Evolutionary conservation across 2,113 vertebrate genomes (phyloP).

Genomic region (Labrus mixtus): DNA sequence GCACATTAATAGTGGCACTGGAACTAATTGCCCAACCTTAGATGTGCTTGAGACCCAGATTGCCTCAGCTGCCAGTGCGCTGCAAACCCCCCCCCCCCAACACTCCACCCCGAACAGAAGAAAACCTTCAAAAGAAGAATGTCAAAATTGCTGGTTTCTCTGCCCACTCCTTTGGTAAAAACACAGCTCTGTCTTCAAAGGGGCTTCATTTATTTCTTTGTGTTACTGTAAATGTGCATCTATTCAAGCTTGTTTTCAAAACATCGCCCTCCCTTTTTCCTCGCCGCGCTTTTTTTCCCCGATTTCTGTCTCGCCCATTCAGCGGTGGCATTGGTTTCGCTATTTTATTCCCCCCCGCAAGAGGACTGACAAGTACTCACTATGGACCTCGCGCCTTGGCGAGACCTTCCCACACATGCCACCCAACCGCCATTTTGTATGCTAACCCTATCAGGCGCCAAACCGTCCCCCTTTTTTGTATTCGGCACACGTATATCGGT

Average conservation of each 20-base stretch:
- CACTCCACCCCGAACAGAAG: slow-evolving; percentile 71
- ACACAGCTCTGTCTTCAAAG: slow-evolving; percentile 55
- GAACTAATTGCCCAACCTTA: slow-evolving; percentile 85
- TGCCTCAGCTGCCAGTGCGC: slow-evolving; percentile 77
- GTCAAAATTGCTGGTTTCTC: slow-evolving; percentile 67
- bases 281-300: slow-evolving; percentile 31
- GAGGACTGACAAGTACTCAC: slow-evolving; percentile 58
- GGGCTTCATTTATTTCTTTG: slow-evolving; percentile 62
- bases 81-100: slow-evolving; percentile 73
- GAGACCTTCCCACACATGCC: slow-evolving; percentile 65
- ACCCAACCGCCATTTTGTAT: slow-evolving; percentile 70
- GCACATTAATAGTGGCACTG: slow-evolving; percentile 84
- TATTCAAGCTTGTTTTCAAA: slow-evolving; percentile 70
- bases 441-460: slow-evolving; percentile 42
- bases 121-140: slow-evolving; percentile 74
- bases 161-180: slow-evolving; percentile 51
- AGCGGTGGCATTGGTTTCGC: slow-evolving; percentile 51
- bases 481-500: slow-evolving; percentile 44
- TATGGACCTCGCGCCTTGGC: slow-evolving; percentile 46
- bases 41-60: slow-evolving; percentile 82
- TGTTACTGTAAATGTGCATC: slow-evolving; percentile 71
- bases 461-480: slow-evolving; percentile 52
- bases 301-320: slow-evolving; percentile 56
- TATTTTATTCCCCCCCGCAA: slow-evolving; percentile 49
- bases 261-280: slow-evolving; percentile 58